Base-by-base conservation (phyloP, 2,113 vertebrate species). In the Cisticola juncidis region DNA sequence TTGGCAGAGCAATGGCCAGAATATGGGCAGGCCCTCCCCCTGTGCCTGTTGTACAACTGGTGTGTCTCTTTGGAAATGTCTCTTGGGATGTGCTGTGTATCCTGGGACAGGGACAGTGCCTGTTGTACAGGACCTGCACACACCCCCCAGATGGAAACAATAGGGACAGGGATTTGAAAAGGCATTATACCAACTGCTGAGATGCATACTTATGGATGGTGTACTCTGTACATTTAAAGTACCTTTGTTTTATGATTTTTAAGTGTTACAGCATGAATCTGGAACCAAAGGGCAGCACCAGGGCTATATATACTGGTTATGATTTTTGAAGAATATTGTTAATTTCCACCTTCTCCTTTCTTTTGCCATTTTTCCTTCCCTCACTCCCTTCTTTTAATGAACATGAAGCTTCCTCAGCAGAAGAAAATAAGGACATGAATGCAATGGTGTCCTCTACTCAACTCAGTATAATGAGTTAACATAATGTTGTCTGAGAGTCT, bases 31-130 rank as follows among this genome's bases (percentile, higher is more conserved):
- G 5, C 28, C 12, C 81, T 87, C 35, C 14, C 36, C 72, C 24
- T 31, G 2, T 12, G 57, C 9, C 1, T 87, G 81, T 86, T 81
- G 47, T 28, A n/a, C 44, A 47, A 2, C 25, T 74, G 20, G 4
- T 31, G n/a, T 57, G 25, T 68, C 25, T 54, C 17, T 33, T n/a
- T 21, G 69, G 48, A 62, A 76, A 47, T 9, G 44, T 85, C 68
- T 95, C 98, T 98, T 96, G 98, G 98, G 3, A 93, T 80, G 58
- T 95, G 83, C 38, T 95, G 84, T 2, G 96, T 96, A 69, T 98
- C 97, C 5, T 94, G 85, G 1, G 97, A 88, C 98, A 99, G 77
- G 57, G 56, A 66, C 77, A 47, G 21, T 11, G 69, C 31, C 9
- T 86, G 11, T 5, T 82, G 45, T 2, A 45, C 88, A 90, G 98